Evolutionary conservation across 2,113 vertebrate species (phyloP).

Genomic region (Columba livia): DNA sequence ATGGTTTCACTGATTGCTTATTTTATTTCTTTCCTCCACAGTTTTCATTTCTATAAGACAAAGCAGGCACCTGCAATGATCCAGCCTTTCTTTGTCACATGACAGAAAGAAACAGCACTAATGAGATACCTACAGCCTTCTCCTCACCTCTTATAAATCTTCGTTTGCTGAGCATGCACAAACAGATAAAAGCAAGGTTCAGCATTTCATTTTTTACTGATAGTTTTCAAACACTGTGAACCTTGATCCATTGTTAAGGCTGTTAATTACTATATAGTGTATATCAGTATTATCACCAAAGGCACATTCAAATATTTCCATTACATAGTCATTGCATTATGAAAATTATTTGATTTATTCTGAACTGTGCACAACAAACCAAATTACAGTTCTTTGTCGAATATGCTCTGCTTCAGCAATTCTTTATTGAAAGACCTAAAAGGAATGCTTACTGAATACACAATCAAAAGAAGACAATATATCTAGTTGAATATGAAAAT

Average conservation of each 20-base stretch:
- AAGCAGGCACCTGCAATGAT: background rate
- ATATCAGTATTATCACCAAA: background rate
- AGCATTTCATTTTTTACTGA: background rate
- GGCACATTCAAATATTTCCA: background rate
- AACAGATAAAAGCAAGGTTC: background rate
- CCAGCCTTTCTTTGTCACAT: background rate
- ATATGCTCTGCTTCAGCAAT: background rate
- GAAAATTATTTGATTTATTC: background rate
- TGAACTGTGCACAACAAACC: background rate
- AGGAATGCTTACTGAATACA: background rate
- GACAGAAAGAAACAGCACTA: background rate
- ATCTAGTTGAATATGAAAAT: background rate
- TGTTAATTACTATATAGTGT: background rate
- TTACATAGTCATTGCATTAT: background rate
- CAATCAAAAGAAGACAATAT: background rate
- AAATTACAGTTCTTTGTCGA: background rate
- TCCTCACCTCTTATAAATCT: background rate
- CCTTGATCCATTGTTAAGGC: background rate
- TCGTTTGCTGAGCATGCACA: background rate
- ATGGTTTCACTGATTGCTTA: background rate
- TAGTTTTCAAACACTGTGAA: background rate
- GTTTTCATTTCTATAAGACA: background rate
- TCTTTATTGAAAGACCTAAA: background rate
- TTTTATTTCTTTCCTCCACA: background rate
- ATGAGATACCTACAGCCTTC: background rate